phyloP scores from a whole-genome alignment of 2,113 vertebrate species.

The Mirounga angustirostris region DNA sequence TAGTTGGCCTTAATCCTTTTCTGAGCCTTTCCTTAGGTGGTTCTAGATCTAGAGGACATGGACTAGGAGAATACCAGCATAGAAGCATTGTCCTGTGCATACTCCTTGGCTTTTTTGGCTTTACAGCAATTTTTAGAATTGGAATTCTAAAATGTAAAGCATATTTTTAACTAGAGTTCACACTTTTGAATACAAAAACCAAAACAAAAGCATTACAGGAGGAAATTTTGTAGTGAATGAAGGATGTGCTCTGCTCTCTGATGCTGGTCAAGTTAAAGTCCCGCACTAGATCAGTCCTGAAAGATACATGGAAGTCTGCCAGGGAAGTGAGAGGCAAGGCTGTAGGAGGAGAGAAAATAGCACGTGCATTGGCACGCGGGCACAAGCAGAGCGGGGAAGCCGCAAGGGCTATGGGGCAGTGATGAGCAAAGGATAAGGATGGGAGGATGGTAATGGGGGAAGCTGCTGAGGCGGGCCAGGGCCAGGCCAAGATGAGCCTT shows the following conservation, averaged over 20 bases:
- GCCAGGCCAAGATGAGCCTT: background rate
- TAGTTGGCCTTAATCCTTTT: background rate
- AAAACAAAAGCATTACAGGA: constrained; percentile 15
- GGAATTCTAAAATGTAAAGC: constrained; percentile 35
- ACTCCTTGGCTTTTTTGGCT: background rate
- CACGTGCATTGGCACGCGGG: too few relatives aligned
- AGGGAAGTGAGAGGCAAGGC: background rate
- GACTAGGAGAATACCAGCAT: background rate
- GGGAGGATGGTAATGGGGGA: background rate
- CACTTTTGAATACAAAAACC: background rate
- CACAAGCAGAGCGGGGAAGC: too few relatives aligned
- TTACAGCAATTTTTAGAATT: constrained; percentile 13
- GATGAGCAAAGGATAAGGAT: background rate
- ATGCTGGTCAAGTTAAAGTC: background rate
- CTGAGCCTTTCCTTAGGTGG: background rate
- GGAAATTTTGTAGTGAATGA: background rate
- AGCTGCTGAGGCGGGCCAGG: background rate
- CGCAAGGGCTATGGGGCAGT: background rate
- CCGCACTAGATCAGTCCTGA: background rate
- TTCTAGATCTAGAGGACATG: background rate
- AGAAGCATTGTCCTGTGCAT: background rate
- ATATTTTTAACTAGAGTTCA: background rate
- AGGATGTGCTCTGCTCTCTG: background rate
- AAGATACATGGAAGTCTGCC: background rate
- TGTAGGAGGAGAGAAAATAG: background rate